These are phyloP conservation scores for Nerophis ophidion DNA, from an alignment of 2,113 vertebrate genomes.

Conservation along the genomic window DNA sequence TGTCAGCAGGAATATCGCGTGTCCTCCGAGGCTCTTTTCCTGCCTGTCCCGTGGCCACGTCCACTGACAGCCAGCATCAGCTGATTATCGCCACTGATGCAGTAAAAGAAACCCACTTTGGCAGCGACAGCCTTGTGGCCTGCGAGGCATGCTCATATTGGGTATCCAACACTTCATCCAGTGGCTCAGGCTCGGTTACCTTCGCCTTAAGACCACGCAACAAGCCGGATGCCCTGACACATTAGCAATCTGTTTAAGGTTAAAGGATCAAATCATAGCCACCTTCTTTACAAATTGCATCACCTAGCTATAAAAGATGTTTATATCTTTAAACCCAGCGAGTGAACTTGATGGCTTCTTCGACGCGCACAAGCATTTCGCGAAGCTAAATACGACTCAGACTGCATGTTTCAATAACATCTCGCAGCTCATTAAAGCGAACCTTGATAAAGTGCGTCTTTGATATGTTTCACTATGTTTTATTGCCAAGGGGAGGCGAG, in stretches of 20 bases:
- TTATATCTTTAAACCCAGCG: slow-evolving; percentile 48
- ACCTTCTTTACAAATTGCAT: slow-evolving; percentile 54
- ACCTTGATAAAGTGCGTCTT: slow-evolving; percentile 24
- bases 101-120: slow-evolving; percentile 68
- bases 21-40: slow-evolving; percentile 55
- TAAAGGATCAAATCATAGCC: slow-evolving; percentile 60
- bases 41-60: slow-evolving; percentile 40
- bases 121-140: slow-evolving; percentile 63
- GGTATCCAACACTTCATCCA: slow-evolving; percentile 63
- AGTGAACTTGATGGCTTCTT: slow-evolving; percentile 49
- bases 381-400: slow-evolving; percentile 10
- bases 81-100: slow-evolving; percentile 68
- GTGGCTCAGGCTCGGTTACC: slow-evolving; percentile 46
- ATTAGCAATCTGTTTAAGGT: slow-evolving; percentile 67
- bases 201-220: slow-evolving; percentile 56
- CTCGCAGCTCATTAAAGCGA: slow-evolving; percentile 31
- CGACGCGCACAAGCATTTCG: slow-evolving; percentile 11
- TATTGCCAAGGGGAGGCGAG: slow-evolving; percentile 48
- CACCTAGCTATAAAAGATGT: slow-evolving; percentile 50
- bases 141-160: slow-evolving; percentile 59
- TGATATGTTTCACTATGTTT: slow-evolving; percentile 40
- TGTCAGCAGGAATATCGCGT: slow-evolving; percentile 60
- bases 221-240: slow-evolving; percentile 58
- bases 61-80: slow-evolving; percentile 66
- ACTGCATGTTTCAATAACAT: slow-evolving; percentile 24